Evolutionary conservation across 2,888 invertebrate species (phyloP), one percentile per base, ranked within the genome.

Genomic region (Cryptophagus acutangulus): DNA sequence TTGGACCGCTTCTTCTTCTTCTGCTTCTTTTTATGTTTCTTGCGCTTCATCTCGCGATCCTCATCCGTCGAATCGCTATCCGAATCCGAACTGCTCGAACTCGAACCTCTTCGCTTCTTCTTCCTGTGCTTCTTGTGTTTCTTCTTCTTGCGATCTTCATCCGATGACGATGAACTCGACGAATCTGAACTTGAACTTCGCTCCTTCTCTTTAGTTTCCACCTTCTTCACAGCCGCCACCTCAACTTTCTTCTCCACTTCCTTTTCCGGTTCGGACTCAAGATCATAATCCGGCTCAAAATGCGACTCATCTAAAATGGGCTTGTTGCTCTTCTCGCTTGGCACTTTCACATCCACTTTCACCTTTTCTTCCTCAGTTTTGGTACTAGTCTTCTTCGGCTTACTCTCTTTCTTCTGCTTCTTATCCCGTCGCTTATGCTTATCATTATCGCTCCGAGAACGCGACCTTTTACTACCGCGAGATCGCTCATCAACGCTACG

Each of bases 221-320:
- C 40, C 62, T 66, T 53, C 75, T 77, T 61, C 75, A 43, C 43
- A 74, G 68, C 74, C n/a, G n/a, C n/a, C n/a, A n/a, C n/a, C 64
- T 56, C 55, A 16, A 67, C 66, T 4, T 54, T 48, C 1, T 58
- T 55, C 9, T 51, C 55, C 20, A 53, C 55, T 20, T 78, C 77
- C 9, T 74, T 76, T 45, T 82, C 81, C 2, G 72, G 70, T 52
- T 83, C 82, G 13, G 72, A 75, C 43, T 83, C 82, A 3, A 80
- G 73, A 49, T 84, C 84, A 63, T 85, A 84, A 61, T 85, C 84
- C 0, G 84, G 84, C 57, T 82, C 84, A 59, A 84, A 84, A 58
- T 74, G 81, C 0, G 83, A 77, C 66, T 86, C 86, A 54, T 85
- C 84, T 28, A 84, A 66, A 3, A 78, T 77, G 5, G 81, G 77